Conservation (phyloP, 2,888 invertebrate genomes). For the Seira ritae region DNA sequence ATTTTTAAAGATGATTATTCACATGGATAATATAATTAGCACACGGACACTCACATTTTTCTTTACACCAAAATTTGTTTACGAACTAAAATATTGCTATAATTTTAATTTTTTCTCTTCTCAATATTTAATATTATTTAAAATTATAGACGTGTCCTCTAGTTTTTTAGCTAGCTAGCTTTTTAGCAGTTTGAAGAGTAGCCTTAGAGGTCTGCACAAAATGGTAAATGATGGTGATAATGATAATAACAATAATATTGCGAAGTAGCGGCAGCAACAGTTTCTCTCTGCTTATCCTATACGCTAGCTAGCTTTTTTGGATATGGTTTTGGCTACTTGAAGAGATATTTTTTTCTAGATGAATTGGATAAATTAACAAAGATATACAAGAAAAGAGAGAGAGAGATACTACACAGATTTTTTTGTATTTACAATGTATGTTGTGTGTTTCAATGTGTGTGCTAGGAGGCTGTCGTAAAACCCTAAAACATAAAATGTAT, state of each 20-base stretch:
- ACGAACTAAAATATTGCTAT: too few species aligned
- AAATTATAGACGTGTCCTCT: conserved; percentile 71
- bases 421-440: conserved; percentile 39
- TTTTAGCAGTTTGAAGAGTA: conserved; percentile 31
- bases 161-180: conserved; percentile 67
- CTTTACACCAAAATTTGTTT: too few species aligned
- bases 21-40: too few species aligned
- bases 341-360: conserved; percentile 12
- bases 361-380: background rate
- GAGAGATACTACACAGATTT: background rate
- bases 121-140: too few species aligned
- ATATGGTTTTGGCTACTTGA: conserved; percentile 21
- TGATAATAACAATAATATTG: conserved; percentile 40
- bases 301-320: conserved; percentile 12
- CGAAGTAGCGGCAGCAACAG: conserved; percentile 16
- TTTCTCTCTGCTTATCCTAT: conserved; percentile 22
- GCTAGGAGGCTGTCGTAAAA: conserved; percentile 58
- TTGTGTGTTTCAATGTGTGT: conserved; percentile 49
- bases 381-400: background rate
- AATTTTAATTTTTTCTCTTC: background rate
- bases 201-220: conserved; percentile 36
- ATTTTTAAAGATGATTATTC: too few species aligned
- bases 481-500: conserved; percentile 35
- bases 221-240: conserved; percentile 25
- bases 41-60: background rate